Evolutionary conservation across 2,113 vertebrate genomes (phyloP).

Genomic region (Balaeniceps rex): DNA sequence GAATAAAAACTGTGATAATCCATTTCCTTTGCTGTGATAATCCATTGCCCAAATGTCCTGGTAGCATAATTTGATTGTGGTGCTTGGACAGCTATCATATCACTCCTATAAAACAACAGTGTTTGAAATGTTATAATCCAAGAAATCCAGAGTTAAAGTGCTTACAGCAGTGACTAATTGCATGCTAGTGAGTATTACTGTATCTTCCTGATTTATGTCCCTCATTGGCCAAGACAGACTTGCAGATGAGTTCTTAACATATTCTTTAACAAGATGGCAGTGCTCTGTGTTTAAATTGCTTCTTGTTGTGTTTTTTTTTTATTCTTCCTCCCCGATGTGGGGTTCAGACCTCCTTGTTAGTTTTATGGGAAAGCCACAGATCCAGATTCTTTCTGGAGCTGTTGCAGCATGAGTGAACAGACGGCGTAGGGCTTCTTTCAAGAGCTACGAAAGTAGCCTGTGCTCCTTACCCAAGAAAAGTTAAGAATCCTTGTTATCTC

Average conservation of each 20-base stretch:
- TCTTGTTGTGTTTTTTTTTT: not conserved
- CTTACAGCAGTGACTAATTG: slow-evolving; percentile 18
- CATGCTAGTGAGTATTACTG: not conserved
- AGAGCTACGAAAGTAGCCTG: not conserved
- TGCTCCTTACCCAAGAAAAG: not conserved
- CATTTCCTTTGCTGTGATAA: slow-evolving; percentile 37
- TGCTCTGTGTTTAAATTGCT: not conserved
- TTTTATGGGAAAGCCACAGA: not conserved
- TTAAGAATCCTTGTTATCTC: not conserved
- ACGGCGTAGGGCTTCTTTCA: not conserved
- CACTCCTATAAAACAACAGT: not conserved
- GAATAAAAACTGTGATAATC: slow-evolving; percentile 13
- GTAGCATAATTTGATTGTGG: slow-evolving; percentile 14
- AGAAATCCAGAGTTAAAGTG: slow-evolving; percentile 23
- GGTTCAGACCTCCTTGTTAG: not conserved
- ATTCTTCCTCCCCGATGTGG: not conserved
- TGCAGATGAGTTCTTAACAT: not conserved
- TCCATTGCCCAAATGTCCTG: not conserved
- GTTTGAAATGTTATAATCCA: not conserved
- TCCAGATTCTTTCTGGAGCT: not conserved
- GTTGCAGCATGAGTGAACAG: not conserved
- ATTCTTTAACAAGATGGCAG: not conserved
- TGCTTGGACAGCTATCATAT: not conserved
- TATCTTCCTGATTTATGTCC: not conserved
- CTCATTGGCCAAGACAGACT: not conserved